Evolutionary conservation across 2,888 invertebrate species (phyloP).

Genomic region (Nycteola revayana): DNA sequence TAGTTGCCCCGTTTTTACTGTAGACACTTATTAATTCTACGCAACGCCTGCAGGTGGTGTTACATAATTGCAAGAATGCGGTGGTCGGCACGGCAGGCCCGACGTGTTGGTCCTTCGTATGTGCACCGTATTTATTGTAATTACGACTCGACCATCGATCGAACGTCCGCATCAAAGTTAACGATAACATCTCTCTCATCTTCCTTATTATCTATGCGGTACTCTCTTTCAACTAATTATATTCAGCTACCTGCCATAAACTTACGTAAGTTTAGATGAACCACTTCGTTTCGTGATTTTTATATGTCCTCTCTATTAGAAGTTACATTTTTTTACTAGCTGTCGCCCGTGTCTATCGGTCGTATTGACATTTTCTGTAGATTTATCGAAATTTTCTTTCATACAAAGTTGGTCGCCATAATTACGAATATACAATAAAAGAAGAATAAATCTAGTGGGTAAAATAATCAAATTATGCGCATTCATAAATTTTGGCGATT

Average conservation of each 20-base stretch:
- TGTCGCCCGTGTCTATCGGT: too few species aligned
- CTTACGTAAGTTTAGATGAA: neutral
- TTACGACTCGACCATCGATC: constrained; percentile 52
- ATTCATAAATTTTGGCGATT: too few species aligned
- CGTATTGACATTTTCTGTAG: too few species aligned
- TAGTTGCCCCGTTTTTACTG: constrained; percentile 20
- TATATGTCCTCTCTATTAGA: too few species aligned
- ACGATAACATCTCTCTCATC: constrained; percentile 51
- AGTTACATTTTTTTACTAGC: too few species aligned
- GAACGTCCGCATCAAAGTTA: constrained; percentile 37
- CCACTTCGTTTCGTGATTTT: too few species aligned
- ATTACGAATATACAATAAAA: too few species aligned
- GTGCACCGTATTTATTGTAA: constrained; percentile 74
- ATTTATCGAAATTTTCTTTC: too few species aligned
- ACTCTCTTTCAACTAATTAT: constrained; percentile 22
- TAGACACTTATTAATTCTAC: constrained; percentile 29
- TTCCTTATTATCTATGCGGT: constrained; percentile 47
- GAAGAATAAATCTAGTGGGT: too few species aligned
- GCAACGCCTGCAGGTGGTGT: constrained; percentile 42
- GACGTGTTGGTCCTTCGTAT: constrained; percentile 53
- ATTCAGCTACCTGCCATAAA: constrained; percentile 7
- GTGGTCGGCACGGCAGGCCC: constrained; percentile 32
- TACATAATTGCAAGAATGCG: constrained; percentile 63
- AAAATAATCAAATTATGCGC: too few species aligned
- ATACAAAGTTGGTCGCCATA: too few species aligned